These are phyloP conservation scores for Thera obeliscata DNA, from an alignment of 2,888 invertebrate species.

Conservation along the genomic window DNA sequence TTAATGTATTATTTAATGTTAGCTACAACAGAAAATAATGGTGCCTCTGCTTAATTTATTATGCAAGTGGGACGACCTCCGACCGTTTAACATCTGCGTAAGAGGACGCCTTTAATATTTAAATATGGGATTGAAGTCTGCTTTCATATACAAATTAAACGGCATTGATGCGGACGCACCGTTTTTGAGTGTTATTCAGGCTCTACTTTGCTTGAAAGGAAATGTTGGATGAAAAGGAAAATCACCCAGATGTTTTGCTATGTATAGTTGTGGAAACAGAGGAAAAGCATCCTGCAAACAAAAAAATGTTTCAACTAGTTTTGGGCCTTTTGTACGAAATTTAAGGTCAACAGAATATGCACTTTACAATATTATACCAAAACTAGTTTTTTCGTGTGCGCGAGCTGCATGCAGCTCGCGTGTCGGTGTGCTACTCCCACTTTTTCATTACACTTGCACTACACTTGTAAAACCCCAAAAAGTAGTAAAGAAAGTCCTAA, in stretches of 20 bases:
- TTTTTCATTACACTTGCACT: too few relatives aligned
- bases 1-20: background rate
- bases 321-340: too few relatives aligned
- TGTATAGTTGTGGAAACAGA: background rate
- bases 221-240: conserved; percentile 6
- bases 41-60: conserved; percentile 49
- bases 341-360: too few relatives aligned
- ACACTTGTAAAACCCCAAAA: too few relatives aligned
- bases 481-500: too few relatives aligned
- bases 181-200: conserved; percentile 22
- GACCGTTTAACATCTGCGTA: conserved; percentile 49
- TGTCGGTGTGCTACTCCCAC: too few relatives aligned
- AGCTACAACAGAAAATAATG: conserved; percentile 19
- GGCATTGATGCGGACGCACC: conserved; percentile 31
- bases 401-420: too few relatives aligned
- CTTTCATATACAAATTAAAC: conserved; percentile 42
- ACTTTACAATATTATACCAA: too few relatives aligned
- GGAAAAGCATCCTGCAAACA: background rate
- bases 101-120: conserved; percentile 59
- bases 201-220: conserved; percentile 13
- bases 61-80: conserved; percentile 53
- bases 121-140: conserved; percentile 44
- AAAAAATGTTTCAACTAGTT: background rate
- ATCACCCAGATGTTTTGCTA: background rate
- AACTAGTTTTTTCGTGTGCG: too few relatives aligned